Percentiles rank a stretch among this genome's conserved stretches.
Evolutionary conservation across 2,113 vertebrate species (phyloP).

Genomic region (Istiophorus platypterus): DNA sequence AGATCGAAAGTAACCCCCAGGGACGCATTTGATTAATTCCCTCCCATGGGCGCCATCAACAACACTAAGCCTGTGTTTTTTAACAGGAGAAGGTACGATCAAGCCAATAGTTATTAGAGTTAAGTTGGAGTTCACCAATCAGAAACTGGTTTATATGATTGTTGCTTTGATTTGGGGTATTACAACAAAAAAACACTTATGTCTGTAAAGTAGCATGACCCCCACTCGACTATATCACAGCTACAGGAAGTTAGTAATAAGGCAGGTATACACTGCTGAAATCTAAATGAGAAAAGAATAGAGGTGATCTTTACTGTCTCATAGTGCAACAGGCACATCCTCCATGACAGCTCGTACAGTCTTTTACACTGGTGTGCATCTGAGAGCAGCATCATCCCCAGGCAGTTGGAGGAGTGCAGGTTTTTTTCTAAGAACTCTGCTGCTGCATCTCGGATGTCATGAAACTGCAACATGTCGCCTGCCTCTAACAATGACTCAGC

Average conservation of each 20-base stretch:
- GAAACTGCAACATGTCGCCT: conserved; percentile 96
- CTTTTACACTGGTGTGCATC: conserved; percentile 95
- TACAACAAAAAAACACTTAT: not conserved
- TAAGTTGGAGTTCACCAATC: no score
- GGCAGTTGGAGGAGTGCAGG: conserved; percentile 92
- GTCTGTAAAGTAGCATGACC: not conserved
- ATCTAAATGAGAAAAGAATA: conserved; percentile 12
- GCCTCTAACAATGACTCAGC: conserved; percentile 95
- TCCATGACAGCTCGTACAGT: conserved; percentile 92
- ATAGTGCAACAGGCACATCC: conserved; percentile 95
- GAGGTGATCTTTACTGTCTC: conserved; percentile 80
- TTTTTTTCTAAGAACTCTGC: conserved; percentile 96
- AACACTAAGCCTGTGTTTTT: no score
- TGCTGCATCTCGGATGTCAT: conserved; percentile 91
- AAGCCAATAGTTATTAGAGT: no score
- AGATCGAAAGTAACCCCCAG: no score
- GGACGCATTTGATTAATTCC: no score
- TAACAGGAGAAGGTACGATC: no score
- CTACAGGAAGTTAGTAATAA: not conserved
- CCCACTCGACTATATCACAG: not conserved
- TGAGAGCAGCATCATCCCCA: conserved; percentile 94
- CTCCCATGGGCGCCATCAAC: no score
- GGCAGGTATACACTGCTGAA: not conserved
- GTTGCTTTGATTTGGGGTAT: no score
- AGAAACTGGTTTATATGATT: no score